phyloP scores from a whole-genome alignment of 1,140 invertebrate genomes.

The Colletes latitarsis region DNA sequence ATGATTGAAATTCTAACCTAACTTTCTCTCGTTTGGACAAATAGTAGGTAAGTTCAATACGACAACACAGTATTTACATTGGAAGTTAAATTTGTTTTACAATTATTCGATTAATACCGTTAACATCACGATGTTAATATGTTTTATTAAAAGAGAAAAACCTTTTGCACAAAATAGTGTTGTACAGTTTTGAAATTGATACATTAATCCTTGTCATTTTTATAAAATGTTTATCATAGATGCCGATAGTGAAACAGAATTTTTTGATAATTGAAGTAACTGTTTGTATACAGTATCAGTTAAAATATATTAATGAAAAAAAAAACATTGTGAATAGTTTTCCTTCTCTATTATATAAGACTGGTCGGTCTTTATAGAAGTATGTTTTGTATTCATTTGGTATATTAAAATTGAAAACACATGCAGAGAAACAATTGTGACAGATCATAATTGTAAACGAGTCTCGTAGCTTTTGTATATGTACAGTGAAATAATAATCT shows the following conservation, averaged over 20 bases:
- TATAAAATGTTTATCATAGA: neutral
- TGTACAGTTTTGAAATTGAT: neutral
- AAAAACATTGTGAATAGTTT: neutral
- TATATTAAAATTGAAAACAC: neutral
- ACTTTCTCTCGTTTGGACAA: conserved; percentile 33
- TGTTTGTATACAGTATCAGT: neutral
- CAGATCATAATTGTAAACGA: neutral
- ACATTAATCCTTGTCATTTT: neutral
- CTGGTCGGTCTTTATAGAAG: neutral
- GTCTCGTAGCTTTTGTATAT: neutral
- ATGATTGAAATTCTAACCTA: conserved; percentile 53
- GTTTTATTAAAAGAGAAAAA: neutral
- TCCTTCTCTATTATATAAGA: conserved; percentile 30
- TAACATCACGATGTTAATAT: neutral
- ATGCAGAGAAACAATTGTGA: neutral
- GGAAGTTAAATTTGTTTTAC: neutral
- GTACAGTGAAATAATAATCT: neutral
- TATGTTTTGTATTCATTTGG: neutral
- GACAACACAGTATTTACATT: conserved; percentile 8
- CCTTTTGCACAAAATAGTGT: too few relatives aligned
- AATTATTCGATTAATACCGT: neutral
- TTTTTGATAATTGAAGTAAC: neutral
- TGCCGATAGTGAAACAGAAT: neutral
- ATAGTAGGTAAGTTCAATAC: conserved; percentile 46
- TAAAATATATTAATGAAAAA: neutral